A percentile compares a stretch with the other conserved stretches of the same genome.
phyloP scores from a whole-genome alignment of 2,113 vertebrate genomes.

The Murina feae region DNA sequence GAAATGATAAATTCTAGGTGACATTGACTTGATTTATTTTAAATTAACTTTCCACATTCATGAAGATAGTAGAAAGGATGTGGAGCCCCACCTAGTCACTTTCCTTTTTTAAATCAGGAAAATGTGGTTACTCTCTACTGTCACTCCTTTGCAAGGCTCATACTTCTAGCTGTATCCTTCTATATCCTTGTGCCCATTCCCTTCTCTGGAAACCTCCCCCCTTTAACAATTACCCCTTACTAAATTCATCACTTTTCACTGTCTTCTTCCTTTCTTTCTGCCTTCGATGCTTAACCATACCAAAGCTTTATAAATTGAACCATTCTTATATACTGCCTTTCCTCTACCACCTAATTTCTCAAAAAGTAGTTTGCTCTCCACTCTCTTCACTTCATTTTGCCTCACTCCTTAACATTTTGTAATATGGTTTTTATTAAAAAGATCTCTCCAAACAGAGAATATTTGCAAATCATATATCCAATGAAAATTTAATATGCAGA shows the following conservation, averaged over 20 bases:
- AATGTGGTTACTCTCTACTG: background rate
- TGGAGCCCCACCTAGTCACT: background rate
- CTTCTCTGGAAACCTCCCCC: background rate
- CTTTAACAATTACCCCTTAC: background rate
- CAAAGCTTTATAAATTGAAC: background rate
- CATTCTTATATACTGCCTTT: background rate
- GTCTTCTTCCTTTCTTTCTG: background rate
- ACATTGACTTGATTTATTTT: background rate
- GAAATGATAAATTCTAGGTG: background rate
- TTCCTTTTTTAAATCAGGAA: background rate
- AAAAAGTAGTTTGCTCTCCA: background rate
- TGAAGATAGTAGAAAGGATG: background rate
- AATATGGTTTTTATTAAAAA: background rate
- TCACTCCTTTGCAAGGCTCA: background rate
- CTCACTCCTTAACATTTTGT: background rate
- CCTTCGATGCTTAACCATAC: background rate
- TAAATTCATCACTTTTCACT: background rate
- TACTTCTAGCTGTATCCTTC: background rate
- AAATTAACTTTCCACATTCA: background rate
- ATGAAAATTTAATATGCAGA: background rate
- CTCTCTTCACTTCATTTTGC: background rate
- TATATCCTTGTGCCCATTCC: background rate
- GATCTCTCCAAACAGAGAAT: background rate
- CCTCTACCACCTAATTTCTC: background rate
- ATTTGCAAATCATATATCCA: background rate